Evolutionary conservation across 2,797 vertebrate genomes (phyloP), one percentile per base, ranked within the genome.

Genomic region (Microcaecilia unicolor): DNA sequence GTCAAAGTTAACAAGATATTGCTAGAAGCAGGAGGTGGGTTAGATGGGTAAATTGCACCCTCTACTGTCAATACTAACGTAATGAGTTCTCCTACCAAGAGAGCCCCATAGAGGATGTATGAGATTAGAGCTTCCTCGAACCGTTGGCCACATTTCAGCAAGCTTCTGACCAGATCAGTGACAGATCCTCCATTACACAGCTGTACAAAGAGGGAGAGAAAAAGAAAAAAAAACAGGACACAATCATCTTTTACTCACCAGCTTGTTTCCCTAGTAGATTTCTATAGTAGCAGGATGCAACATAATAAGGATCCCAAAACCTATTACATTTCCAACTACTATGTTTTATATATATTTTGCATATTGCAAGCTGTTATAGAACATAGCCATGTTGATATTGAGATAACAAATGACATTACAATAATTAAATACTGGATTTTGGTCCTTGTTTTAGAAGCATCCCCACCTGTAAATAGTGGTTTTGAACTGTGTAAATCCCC

Each of bases 101-200:
- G 91, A 52, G 92, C 90, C 17, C 91, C 91, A 28, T 81, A 88
- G 39, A 98, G 80, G 51, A 99, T 97, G 77, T 96, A 97, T 6
- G 93, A 78, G 65, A 99, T 98, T 51, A 94, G 33, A 20, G 88
- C 83, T 84, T 98, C 92, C 47, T 93, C 90, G 81, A 98, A 59
- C 44, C 59, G 59, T 57, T 76, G 85, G 55, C 71, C 80, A 44
- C 83, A 78, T 68, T 81, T 86, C 67, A 97, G 79, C 51, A 97
- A 80, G 43, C 92, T 83, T 78, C 95, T 97, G 84, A 96, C 92
- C 58, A 99, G 92, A 44, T 99, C 94, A 5, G 94, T 92, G 78
- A 99, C 93, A 10, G 93, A 98, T 49, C 96, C 96, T 31, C 94
- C 93, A 4, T 96, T 96, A 76, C 96, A 98, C 68, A 98, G 84